A percentile compares a stretch with the other conserved stretches of the same genome.
phyloP scores from a whole-genome alignment of 2,888 invertebrate species.

The Agrochola lota region DNA sequence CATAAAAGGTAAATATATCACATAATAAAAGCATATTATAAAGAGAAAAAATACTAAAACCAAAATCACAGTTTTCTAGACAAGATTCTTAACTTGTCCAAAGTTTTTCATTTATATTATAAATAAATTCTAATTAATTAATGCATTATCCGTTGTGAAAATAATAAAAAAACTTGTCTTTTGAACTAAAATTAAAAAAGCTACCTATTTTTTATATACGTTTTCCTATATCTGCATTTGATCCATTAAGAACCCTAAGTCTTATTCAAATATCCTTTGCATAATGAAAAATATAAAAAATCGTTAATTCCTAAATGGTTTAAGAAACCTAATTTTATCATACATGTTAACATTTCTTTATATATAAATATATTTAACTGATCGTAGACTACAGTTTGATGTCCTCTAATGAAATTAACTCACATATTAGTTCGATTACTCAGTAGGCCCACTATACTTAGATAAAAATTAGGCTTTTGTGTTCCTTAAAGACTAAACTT shows the following conservation, averaged over 20 bases:
- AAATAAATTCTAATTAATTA: constrained; percentile 87
- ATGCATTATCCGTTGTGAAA: constrained; percentile 79
- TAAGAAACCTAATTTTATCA: constrained; percentile 89
- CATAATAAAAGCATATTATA: constrained; percentile 85
- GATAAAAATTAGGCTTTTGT: constrained; percentile 85
- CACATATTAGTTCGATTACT: constrained; percentile 84
- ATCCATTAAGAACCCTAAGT: constrained; percentile 78
- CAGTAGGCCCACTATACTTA: constrained; percentile 86
- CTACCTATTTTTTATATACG: constrained; percentile 85
- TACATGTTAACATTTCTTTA: constrained; percentile 88
- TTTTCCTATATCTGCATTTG: constrained; percentile 80
- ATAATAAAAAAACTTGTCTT: constrained; percentile 84
- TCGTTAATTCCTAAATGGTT: constrained; percentile 87
- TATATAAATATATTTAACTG: constrained; percentile 85
- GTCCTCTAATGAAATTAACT: constrained; percentile 72
- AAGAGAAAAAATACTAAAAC: constrained; percentile 88
- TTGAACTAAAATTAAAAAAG: constrained; percentile 84
- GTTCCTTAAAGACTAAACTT: constrained; percentile 76
- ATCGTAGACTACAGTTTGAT: constrained; percentile 76
- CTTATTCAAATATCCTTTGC: constrained; percentile 88
- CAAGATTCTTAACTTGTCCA: constrained; percentile 87
- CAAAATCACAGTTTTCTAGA: constrained; percentile 89
- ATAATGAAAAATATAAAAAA: constrained; percentile 89
- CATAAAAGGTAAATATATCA: constrained; percentile 84
- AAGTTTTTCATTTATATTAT: constrained; percentile 81